phyloP scores from a whole-genome alignment of 2,797 vertebrate genomes.

The Oreortyx pictus region DNA sequence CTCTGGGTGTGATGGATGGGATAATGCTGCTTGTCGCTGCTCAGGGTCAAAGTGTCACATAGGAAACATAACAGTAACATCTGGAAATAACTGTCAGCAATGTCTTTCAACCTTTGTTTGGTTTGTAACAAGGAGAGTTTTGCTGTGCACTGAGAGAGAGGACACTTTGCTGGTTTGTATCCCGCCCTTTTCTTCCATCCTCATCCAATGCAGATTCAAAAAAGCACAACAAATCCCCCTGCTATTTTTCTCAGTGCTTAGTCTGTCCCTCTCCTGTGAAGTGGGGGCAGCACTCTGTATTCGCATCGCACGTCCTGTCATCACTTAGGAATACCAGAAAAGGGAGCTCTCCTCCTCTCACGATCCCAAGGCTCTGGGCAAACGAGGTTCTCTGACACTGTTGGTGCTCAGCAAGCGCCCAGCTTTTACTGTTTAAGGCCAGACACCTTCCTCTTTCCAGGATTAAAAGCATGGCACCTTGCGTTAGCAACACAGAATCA shows the following conservation, averaged over 20 bases:
- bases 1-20: neutral
- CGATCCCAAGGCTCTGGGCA: neutral
- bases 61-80: neutral
- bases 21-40: neutral
- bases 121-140: neutral
- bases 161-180: neutral
- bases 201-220: neutral
- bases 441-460: neutral
- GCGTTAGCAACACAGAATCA: neutral
- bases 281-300: neutral
- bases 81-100: neutral
- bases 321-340: neutral
- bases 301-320: neutral
- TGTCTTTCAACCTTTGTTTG: neutral
- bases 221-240: neutral
- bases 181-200: neutral
- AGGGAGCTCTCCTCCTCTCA: neutral
- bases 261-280: neutral
- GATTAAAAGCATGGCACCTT: neutral
- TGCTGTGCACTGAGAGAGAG: neutral
- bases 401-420: neutral
- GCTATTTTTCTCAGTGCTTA: rapidly evolving
- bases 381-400: neutral
- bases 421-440: neutral
- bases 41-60: neutral